phyloP scores from a whole-genome alignment of 2,113 vertebrate species.

The human region DNA sequence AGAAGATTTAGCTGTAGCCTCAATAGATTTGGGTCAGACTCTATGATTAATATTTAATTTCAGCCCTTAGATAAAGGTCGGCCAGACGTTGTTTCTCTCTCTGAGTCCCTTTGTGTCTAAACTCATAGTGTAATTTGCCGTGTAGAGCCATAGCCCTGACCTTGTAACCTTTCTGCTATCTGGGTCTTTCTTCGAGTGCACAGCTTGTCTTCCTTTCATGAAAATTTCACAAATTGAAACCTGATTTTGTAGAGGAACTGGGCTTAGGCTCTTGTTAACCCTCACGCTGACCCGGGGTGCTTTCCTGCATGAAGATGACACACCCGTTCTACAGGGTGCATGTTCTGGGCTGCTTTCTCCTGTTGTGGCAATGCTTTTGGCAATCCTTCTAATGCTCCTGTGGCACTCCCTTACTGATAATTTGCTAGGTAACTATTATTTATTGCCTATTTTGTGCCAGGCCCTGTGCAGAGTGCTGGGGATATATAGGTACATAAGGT shows the following conservation, averaged over 20 bases:
- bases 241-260: neutral
- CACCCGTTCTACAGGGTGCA: neutral
- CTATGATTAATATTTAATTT: conserved; percentile 66
- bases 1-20: conserved; percentile 1
- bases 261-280: neutral
- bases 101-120: conserved; percentile 17
- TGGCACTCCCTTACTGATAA: neutral
- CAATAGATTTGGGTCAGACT: conserved; percentile 47
- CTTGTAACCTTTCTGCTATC: conserved; percentile 25
- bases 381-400: neutral
- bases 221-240: conserved; percentile 42
- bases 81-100: neutral
- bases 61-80: conserved; percentile 48
- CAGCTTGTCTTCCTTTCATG: conserved; percentile 32
- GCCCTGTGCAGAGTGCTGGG: neutral
- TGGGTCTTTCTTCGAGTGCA: neutral
- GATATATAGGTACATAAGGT: neutral
- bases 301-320: neutral
- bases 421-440: neutral
- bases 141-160: neutral
- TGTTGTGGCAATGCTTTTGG: neutral
- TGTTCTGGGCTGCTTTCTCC: neutral
- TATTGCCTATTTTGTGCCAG: neutral
- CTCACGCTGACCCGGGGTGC: neutral
- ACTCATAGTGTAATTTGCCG: conserved; percentile 26